These are phyloP conservation scores for Papilio machaon DNA, from an alignment of 1,140 invertebrate species.

Conservation along the genomic window DNA sequence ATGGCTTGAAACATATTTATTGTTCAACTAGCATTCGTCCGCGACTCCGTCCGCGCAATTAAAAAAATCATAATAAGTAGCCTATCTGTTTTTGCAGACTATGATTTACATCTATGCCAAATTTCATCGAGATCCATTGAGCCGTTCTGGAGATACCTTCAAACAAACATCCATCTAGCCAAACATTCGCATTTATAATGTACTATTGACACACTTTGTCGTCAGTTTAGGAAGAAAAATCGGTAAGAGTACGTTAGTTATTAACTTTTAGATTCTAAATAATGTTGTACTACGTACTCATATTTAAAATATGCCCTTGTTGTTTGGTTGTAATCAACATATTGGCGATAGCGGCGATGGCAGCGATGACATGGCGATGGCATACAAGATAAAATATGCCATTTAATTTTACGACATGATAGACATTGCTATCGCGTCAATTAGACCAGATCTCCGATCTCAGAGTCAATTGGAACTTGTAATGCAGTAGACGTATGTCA, in stretches of 20 bases:
- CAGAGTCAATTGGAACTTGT: slow-evolving; percentile 11
- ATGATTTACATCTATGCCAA: no score
- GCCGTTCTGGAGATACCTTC: no score
- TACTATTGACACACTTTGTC: no score
- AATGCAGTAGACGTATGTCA: slow-evolving; percentile 2
- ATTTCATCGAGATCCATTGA: no score
- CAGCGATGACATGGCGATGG: not conserved
- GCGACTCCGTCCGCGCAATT: no score
- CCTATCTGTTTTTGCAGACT: no score
- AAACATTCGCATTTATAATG: not conserved
- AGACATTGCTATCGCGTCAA: slow-evolving; percentile 4
- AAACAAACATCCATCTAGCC: no score
- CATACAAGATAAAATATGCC: slow-evolving; percentile 7
- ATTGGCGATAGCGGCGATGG: not conserved
- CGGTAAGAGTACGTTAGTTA: no score
- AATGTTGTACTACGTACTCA: not conserved
- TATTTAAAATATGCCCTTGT: not conserved
- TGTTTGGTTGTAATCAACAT: not conserved
- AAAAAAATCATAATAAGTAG: no score
- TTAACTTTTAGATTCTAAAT: no score
- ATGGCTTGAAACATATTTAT: not conserved
- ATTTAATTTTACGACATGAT: slow-evolving; percentile 20
- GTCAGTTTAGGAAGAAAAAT: no score
- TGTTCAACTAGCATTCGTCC: not conserved
- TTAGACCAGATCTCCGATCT: slow-evolving; percentile 16